These are phyloP conservation scores for Lepeophtheirus salmonis DNA, from an alignment of 1,140 invertebrate species.

Conservation along the genomic window DNA sequence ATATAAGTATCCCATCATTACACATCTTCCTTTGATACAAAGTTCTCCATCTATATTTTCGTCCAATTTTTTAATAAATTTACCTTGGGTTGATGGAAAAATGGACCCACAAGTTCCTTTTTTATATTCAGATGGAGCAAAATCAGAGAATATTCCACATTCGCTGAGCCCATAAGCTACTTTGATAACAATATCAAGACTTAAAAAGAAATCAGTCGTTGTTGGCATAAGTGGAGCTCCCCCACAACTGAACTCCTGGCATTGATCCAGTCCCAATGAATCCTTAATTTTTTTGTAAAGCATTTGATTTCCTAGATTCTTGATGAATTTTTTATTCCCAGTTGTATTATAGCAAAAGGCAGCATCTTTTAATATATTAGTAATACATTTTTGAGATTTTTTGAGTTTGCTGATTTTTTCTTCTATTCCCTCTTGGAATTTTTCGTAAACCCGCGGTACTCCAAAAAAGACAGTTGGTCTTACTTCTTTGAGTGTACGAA, in stretches of 20 bases:
- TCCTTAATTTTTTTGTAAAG: constrained; percentile 4
- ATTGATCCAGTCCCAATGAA: neutral
- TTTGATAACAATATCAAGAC: constrained; percentile 56
- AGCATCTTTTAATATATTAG: neutral
- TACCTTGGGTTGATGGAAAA: neutral
- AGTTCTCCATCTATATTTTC: neutral
- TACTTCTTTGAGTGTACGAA: constrained; percentile 50
- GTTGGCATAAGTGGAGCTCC: constrained; percentile 65
- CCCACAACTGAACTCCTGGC: constrained; percentile 34
- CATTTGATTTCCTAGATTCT: neutral
- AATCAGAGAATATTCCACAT: constrained; percentile 24
- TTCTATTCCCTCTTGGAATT: constrained; percentile 12
- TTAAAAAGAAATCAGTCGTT: constrained; percentile 63
- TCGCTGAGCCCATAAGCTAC: constrained; percentile 31
- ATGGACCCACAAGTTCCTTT: neutral
- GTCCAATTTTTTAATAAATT: neutral
- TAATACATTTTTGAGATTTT: neutral
- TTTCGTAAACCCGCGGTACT: constrained; percentile 15
- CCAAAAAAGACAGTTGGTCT: constrained; percentile 54
- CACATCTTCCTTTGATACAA: constrained; percentile 26
- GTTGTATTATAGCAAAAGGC: neutral
- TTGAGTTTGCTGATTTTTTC: constrained; percentile 11
- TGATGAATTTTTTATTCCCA: neutral
- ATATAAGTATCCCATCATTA: constrained; percentile 32
- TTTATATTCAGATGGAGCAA: constrained; percentile 18